Percentiles rank a stretch among this genome's conserved stretches.
These are phyloP conservation scores for Philypnodon macrostomus DNA, from an alignment of 2,797 vertebrate genomes.

Conservation along the genomic window DNA sequence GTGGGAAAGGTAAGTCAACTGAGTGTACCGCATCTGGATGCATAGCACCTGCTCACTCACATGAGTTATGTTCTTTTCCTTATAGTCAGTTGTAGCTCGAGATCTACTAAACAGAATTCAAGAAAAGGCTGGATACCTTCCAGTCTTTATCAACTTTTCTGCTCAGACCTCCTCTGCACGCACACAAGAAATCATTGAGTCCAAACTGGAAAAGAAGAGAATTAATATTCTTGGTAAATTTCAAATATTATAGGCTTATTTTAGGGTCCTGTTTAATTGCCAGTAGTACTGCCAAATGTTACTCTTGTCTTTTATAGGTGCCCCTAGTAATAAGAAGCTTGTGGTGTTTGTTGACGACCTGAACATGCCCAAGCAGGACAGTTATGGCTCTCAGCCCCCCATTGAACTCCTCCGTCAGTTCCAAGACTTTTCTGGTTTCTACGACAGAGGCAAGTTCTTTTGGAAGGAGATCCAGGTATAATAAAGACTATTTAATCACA, in stretches of 20 bases:
- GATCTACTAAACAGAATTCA: conserved; percentile 82
- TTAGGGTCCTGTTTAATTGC: neutral
- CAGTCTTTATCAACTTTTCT: conserved; percentile 85
- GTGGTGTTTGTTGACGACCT: conserved; percentile 87
- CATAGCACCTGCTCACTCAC: conserved; percentile 1
- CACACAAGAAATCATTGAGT: conserved; percentile 88
- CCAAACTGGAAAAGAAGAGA: conserved; percentile 85
- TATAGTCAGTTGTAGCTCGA: conserved; percentile 81
- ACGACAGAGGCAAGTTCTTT: conserved; percentile 82
- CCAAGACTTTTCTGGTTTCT: conserved; percentile 86
- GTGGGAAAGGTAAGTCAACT: conserved; percentile 88
- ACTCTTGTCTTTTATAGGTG: conserved; percentile 62
- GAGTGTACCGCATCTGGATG: too few species aligned
- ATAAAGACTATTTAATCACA: too few species aligned
- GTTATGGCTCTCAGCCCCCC: conserved; percentile 84
- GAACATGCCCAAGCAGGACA: conserved; percentile 86
- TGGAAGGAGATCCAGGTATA: conserved; percentile 87
- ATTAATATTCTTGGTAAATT: conserved; percentile 81
- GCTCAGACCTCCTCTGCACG: conserved; percentile 83
- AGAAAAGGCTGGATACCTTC: conserved; percentile 78
- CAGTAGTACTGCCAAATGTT: neutral
- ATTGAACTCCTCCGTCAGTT: conserved; percentile 85
- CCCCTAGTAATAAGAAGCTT: conserved; percentile 79
- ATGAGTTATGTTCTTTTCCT: neutral
- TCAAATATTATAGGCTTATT: neutral